Evolutionary conservation across 2,888 invertebrate species (phyloP), one percentile per base, ranked within the genome.

Genomic region (Synergus itoensis): DNA sequence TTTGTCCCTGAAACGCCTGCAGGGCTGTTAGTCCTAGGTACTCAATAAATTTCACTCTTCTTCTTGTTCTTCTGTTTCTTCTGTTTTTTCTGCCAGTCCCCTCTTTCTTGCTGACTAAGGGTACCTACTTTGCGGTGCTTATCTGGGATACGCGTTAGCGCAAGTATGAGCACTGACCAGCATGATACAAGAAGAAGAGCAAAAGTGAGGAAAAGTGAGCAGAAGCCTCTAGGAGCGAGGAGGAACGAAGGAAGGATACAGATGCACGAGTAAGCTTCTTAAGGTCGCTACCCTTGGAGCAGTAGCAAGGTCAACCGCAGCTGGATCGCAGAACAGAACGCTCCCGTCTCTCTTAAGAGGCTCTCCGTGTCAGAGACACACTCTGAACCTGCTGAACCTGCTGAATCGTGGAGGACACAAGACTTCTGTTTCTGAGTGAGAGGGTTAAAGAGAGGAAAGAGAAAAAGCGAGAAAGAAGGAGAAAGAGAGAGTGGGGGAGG

Each of bases 231-330:
- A 79, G 82, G 81, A 82, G 82, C 80, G 82, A 80, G 81, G 82
- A 79, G 81, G 81, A 83, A 77, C 80, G 82, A 81, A 76, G 80
- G 79, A 81, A 84, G 84, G 81, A 82, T 77, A 83, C 81, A 80
- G 82, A 82, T 78, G 82, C 80, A 80, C 84, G 82, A 80, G 81
- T 80, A 81, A 81, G 80, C 82, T 80, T 80, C 80, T 81, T 84
- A 83, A 84, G 88, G 87, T 88, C 88, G 88, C 88, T 88, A 88
- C 88, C 88, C 88, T 88, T 88, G 85, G 86, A 86, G 87, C 85
- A 84, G 88, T 88, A 86, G 88, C 88, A 88, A 88, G 88, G 88
- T 88, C 88, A 88, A 87, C 88, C 85, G 85, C 87, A 88, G 65
- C 43, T 21, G 80, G 80, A 85, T 82, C 85, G 84, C 82, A 84